These are phyloP conservation scores for Cataglyphis cursor DNA, from an alignment of 2,888 invertebrate species.

Conservation along the genomic window DNA sequence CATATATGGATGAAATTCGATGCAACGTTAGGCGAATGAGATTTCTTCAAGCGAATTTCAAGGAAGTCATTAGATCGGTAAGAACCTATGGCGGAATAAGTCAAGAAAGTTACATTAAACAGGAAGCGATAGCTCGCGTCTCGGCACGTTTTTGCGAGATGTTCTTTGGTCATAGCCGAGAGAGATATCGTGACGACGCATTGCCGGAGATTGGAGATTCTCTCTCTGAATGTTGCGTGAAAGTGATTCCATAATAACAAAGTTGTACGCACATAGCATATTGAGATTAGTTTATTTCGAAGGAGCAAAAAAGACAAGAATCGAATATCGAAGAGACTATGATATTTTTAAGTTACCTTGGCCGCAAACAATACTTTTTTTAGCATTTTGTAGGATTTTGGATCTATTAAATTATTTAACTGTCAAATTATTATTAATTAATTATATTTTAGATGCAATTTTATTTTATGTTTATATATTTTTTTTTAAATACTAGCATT, in stretches of 20 bases:
- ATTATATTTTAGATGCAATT: not conserved
- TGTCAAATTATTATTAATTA: not conserved
- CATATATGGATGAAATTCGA: not conserved
- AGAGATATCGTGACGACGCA: slow-evolving; percentile 27
- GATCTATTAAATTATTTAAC: slow-evolving; percentile 37
- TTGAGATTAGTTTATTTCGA: slow-evolving; percentile 11
- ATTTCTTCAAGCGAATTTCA: slow-evolving; percentile 42
- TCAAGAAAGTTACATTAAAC: slow-evolving; percentile 65
- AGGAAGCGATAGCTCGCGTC: slow-evolving; percentile 62
- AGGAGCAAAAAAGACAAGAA: slow-evolving; percentile 23
- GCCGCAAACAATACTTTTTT: slow-evolving; percentile 70
- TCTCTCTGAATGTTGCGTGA: slow-evolving; percentile 63
- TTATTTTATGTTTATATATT: not conserved
- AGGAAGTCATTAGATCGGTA: slow-evolving; percentile 69
- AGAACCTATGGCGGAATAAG: slow-evolving; percentile 64
- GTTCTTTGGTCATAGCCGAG: slow-evolving; percentile 25
- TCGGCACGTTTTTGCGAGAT: slow-evolving; percentile 24
- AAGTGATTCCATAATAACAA: slow-evolving; percentile 70
- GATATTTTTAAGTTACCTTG: slow-evolving; percentile 65
- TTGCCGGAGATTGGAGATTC: slow-evolving; percentile 27
- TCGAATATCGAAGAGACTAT: slow-evolving; percentile 59
- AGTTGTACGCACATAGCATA: slow-evolving; percentile 1
- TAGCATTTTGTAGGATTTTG: slow-evolving; percentile 59
- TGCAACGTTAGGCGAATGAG: not conserved
- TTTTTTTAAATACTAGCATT: not conserved